Conservation (phyloP, 2,113 vertebrate genomes). For the Triplophysa tibetana region DNA sequence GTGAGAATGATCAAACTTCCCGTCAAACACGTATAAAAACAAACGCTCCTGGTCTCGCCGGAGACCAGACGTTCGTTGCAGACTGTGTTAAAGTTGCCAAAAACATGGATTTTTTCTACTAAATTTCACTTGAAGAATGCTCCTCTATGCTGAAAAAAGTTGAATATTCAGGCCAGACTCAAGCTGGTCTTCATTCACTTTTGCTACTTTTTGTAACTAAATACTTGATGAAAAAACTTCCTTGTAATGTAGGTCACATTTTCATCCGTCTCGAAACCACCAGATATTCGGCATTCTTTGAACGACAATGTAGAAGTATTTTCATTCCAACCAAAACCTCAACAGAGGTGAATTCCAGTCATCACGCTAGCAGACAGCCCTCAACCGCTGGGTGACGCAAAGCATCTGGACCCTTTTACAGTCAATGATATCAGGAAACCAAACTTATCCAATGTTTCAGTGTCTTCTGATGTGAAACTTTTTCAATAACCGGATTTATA, state of each 20-base stretch:
- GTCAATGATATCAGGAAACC: not conserved
- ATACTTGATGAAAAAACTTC: not conserved
- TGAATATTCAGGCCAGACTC: not conserved
- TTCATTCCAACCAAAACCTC: not conserved
- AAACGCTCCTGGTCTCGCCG: slow-evolving; percentile 15
- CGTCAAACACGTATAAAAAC: slow-evolving; percentile 33
- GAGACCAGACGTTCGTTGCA: not conserved
- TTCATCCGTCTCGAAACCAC: not conserved
- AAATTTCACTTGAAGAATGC: not conserved
- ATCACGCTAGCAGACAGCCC: not conserved
- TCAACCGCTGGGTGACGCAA: not conserved
- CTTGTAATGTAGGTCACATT: not conserved
- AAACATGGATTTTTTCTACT: not conserved
- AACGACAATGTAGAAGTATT: not conserved
- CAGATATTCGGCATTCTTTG: slow-evolving; percentile 12
- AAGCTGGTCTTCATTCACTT: too few relatives aligned
- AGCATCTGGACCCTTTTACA: slow-evolving; percentile 31
- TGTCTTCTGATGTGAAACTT: slow-evolving; percentile 13
- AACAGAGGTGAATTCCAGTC: slow-evolving; percentile 2
- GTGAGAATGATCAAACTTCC: slow-evolving; percentile 46
- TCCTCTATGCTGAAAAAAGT: not conserved
- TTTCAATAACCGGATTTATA: not conserved
- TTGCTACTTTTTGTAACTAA: too few relatives aligned
- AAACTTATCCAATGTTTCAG: not conserved
- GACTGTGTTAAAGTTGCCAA: not conserved